Evolutionary conservation across 2,797 vertebrate genomes (phyloP).

Genomic region (Hyperoplus immaculatus): DNA sequence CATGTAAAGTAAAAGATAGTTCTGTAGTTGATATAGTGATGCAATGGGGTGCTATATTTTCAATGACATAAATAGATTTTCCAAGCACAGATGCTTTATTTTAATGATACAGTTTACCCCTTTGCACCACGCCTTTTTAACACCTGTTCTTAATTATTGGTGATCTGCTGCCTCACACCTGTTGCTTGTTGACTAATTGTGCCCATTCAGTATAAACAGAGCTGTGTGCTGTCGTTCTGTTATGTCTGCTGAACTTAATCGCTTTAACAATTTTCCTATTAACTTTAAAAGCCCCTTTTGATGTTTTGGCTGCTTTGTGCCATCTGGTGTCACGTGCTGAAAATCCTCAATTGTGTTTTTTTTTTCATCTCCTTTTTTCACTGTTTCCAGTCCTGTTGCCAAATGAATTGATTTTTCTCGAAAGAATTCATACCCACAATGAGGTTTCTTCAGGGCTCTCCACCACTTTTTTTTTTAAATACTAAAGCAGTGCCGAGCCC

Average conservation of each 20-base stretch:
- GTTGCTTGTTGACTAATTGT: slow-evolving; percentile 12
- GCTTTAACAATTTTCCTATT: not conserved
- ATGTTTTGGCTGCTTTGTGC: not conserved
- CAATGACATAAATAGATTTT: slow-evolving; percentile 3
- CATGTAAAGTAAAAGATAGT: not conserved
- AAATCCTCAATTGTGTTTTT: not conserved
- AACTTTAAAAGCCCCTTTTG: not conserved
- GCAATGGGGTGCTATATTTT: not conserved
- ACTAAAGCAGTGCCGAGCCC: slow-evolving; percentile 1
- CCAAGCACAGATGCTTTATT: not conserved
- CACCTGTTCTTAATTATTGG: slow-evolving; percentile 13
- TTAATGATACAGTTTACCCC: not conserved
- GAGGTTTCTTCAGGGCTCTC: no score
- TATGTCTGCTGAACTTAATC: not conserved
- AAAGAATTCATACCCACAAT: slow-evolving; percentile 5
- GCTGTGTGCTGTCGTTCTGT: not conserved
- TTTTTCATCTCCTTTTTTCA: no score
- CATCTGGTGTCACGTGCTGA: slow-evolving; percentile 4
- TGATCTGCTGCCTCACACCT: not conserved
- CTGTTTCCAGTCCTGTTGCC: not conserved
- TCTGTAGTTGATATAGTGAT: not conserved
- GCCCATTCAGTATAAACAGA: slow-evolving; percentile 3
- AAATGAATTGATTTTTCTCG: not conserved
- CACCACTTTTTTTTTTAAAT: not conserved
- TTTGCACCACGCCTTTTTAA: not conserved